Evolutionary conservation across 2,113 vertebrate species (phyloP), one percentile per base, ranked within the genome.

Genomic region (Tetrax tetrax): DNA sequence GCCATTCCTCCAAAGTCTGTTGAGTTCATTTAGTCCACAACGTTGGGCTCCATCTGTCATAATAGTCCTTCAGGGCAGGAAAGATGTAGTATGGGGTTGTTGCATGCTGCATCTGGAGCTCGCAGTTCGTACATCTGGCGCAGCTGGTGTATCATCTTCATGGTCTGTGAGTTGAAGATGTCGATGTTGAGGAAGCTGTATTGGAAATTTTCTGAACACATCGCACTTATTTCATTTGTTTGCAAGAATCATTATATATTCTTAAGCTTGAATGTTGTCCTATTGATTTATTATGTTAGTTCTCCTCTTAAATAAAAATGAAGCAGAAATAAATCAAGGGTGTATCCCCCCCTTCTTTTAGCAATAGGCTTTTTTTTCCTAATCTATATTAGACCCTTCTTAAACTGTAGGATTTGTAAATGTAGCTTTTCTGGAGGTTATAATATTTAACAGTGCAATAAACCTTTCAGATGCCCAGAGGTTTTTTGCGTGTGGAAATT

Each of bases 301-400:
- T 93, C 74, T 77, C 41, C 22, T 47, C 18, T 61, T 61, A 74
- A 83, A 86, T 3, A 83, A 72, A 83, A 87, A 86, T 53, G 18
- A 70, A 83, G 60, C 15, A 65, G 3, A 79, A 92, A 86, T 80
- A 37, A 87, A 53, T 65, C 20, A 27, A 28, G 21, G 12, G 4
- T 28, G 13, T n/a, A 2, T 10, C 1, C 2, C 4, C 3, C 5
- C 2, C 2, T 10, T 45, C 16, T 61, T 83, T 65, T 85, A 78
- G 50, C 3, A 57, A 27, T 27, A 43, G 14, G 6, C 5, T 43
- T 35, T 29, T 79, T 50, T 77, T 33, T 53, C 14, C 33, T 61
- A 61, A 38, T 48, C 14, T 38, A 5, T 9, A 54, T 47, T 61
- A 54, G 6, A 43, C 8, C 74, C 6, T 53, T 60, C 38, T 69